Evolutionary conservation across 2,113 vertebrate genomes (phyloP).

Genomic region (Tragelaphus imberbis): DNA sequence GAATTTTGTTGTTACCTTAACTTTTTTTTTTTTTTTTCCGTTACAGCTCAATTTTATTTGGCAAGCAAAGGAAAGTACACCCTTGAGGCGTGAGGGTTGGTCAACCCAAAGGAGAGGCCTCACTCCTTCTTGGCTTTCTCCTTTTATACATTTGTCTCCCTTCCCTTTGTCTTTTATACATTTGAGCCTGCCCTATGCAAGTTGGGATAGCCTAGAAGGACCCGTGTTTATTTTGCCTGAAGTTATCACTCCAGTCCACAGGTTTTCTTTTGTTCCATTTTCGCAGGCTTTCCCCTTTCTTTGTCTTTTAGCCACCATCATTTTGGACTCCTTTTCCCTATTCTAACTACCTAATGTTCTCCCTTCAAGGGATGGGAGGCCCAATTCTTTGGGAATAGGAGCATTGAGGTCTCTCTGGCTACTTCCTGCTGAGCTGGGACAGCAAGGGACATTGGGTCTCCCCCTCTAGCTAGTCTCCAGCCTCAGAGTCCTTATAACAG

Average conservation of each 20-base stretch:
- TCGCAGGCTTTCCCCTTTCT: not conserved
- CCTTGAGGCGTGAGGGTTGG: rapidly evolving
- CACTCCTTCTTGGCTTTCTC: not conserved
- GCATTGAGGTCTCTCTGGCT: not conserved
- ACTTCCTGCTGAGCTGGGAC: not conserved
- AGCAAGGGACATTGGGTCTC: not conserved
- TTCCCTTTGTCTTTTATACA: too few species aligned
- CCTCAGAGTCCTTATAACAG: rapidly evolving
- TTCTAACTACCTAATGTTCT: not conserved
- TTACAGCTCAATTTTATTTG: not conserved
- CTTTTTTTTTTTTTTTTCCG: not conserved
- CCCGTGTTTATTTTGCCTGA: not conserved
- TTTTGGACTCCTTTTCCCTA: not conserved
- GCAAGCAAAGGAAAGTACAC: not conserved
- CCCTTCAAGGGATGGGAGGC: not conserved
- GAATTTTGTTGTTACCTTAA: not conserved
- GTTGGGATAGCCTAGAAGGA: not conserved
- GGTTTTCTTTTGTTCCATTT: not conserved
- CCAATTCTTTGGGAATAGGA: not conserved
- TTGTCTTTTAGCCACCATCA: not conserved
- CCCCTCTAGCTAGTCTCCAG: not conserved
- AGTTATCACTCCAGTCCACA: not conserved
- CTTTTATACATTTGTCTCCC: not conserved
- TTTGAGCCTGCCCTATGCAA: not conserved
- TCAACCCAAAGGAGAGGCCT: not conserved